A percentile compares a stretch with the other conserved stretches of the same genome.
Evolutionary conservation across 2,888 invertebrate species (phyloP).

Genomic region (Synanthedon andrenaeformis): DNA sequence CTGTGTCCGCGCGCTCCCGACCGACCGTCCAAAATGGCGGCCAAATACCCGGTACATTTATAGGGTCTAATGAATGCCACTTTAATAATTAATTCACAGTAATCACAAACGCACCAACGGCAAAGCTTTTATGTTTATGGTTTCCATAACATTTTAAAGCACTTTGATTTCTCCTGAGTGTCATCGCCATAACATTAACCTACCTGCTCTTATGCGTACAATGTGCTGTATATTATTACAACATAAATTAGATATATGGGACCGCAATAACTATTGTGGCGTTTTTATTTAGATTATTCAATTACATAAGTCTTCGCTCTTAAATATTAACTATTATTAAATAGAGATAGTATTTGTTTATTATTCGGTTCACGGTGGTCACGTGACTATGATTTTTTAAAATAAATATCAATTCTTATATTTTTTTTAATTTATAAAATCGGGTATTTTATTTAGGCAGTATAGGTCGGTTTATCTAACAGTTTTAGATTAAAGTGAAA

Average conservation of each 20-base stretch:
- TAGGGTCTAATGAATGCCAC: conserved; percentile 62
- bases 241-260: neutral
- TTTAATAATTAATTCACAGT: conserved; percentile 66
- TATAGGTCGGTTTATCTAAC: too few relatives aligned
- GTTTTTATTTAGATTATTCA: conserved; percentile 3
- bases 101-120: conserved; percentile 54
- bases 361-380: too few relatives aligned
- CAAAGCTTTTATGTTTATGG: conserved; percentile 65
- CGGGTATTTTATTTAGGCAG: too few relatives aligned
- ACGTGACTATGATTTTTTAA: too few relatives aligned
- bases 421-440: too few relatives aligned
- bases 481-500: too few relatives aligned
- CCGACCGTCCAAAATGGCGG: conserved; percentile 21
- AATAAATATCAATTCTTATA: too few relatives aligned
- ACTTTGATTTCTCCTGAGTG: conserved; percentile 68
- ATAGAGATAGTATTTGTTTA: neutral
- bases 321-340: conserved; percentile 26
- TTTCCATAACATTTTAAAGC: conserved; percentile 64
- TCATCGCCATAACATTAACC: conserved; percentile 18
- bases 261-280: neutral
- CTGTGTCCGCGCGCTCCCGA: conserved; percentile 13
- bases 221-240: neutral
- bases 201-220: neutral
- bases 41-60: conserved; percentile 24
- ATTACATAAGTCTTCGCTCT: conserved; percentile 50